These are phyloP conservation scores for Ectobius pallidus DNA, from an alignment of 2,888 invertebrate genomes.

Conservation along the genomic window DNA sequence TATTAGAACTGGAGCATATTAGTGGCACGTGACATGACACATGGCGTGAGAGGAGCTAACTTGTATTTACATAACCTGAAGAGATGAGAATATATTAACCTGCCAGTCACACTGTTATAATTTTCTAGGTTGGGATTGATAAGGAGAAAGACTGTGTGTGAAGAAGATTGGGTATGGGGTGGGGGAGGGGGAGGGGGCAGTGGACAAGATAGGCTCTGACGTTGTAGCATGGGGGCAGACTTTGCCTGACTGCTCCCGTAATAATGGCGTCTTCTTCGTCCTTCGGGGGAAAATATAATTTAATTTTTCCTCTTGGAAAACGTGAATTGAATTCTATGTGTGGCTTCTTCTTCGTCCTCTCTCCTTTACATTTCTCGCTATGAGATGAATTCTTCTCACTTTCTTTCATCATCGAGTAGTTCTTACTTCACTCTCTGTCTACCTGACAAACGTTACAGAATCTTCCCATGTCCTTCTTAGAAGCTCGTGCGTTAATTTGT, in stretches of 20 bases:
- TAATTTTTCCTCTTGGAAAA: constrained; percentile 32
- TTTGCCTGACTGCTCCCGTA: constrained; percentile 5
- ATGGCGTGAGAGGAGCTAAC: too few relatives aligned
- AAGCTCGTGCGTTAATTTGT: too few relatives aligned
- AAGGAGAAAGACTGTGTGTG: neutral
- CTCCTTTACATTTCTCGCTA: neutral
- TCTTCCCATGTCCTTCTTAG: too few relatives aligned
- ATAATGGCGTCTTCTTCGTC: constrained; percentile 9
- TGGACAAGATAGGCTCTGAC: constrained; percentile 5
- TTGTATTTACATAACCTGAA: neutral
- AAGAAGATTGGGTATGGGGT: neutral
- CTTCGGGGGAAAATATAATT: constrained; percentile 21
- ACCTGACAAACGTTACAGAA: neutral
- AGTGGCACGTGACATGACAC: too few relatives aligned
- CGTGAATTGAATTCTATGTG: constrained; percentile 41
- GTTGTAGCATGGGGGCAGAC: neutral
- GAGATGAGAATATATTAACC: neutral
- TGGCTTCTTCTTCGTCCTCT: constrained; percentile 36
- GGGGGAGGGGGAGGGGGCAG: neutral
- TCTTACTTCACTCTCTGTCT: neutral
- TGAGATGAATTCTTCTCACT: neutral
- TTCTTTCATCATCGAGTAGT: neutral
- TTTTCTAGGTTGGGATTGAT: neutral
- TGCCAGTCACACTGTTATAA: neutral
- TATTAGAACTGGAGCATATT: too few relatives aligned